These are phyloP conservation scores for Mycogona germanica DNA, from an alignment of 2,888 invertebrate species.

Conservation along the genomic window DNA sequence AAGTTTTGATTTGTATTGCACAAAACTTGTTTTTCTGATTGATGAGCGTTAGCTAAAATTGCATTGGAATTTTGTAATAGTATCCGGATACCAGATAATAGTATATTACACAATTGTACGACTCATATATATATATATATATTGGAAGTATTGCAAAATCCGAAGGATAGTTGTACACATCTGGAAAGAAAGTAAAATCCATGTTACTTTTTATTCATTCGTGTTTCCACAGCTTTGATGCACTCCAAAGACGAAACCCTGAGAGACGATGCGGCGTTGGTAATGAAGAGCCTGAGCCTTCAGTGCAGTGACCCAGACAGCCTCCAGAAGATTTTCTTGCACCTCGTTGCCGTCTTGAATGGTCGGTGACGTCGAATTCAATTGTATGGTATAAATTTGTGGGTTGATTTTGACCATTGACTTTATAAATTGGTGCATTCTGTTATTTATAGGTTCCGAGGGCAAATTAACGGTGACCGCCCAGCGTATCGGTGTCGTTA, in stretches of 20 bases:
- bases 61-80: too few relatives aligned
- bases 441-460: conserved; percentile 46
- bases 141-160: conserved; percentile 67
- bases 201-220: too few relatives aligned
- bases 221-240: too few relatives aligned
- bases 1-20: too few relatives aligned
- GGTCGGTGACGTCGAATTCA: conserved; percentile 35
- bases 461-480: conserved; percentile 81
- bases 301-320: conserved; percentile 55
- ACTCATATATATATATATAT: conserved; percentile 23
- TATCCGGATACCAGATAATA: neutral
- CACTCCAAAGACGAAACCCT: conserved; percentile 71
- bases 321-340: conserved; percentile 51
- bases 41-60: neutral
- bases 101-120: conserved; percentile 4
- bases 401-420: neutral
- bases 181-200: too few relatives aligned
- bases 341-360: conserved; percentile 61
- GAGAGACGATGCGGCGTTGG: conserved; percentile 57
- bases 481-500: conserved; percentile 72
- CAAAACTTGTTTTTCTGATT: conserved; percentile 1
- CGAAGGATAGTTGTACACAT: too few relatives aligned
- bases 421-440: neutral
- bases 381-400: neutral
- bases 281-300: conserved; percentile 53